Conservation (phyloP, 2,888 invertebrate species). For the Epinotia nisella region DNA sequence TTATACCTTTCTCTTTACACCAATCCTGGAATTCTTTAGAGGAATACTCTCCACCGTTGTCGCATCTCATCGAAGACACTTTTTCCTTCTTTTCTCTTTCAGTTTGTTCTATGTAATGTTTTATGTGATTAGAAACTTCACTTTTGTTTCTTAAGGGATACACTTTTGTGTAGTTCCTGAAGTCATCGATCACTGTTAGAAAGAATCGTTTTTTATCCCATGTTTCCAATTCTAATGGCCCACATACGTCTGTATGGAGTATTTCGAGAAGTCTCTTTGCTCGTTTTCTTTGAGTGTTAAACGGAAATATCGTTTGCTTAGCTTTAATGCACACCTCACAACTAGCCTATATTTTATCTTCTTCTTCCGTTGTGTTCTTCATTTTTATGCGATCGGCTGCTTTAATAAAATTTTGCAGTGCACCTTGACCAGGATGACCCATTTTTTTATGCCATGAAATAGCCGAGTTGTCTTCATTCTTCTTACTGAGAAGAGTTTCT, state of each 20-base stretch:
- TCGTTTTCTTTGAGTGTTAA: constrained; percentile 1
- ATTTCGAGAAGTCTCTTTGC: no score
- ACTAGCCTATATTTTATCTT: background rate
- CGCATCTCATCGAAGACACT: background rate
- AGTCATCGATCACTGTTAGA: background rate
- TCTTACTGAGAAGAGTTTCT: no score
- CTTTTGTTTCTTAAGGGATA: background rate
- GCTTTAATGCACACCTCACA: constrained; percentile 8
- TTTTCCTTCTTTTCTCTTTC: constrained; percentile 4
- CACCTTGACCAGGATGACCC: no score
- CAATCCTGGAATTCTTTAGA: constrained; percentile 3
- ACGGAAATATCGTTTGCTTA: constrained; percentile 6
- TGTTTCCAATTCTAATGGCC: background rate
- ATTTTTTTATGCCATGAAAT: no score
- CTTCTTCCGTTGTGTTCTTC: background rate
- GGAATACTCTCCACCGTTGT: constrained; percentile 1
- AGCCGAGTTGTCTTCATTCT: no score
- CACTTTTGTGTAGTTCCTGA: constrained; percentile 3
- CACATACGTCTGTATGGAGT: background rate
- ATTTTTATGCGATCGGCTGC: no score
- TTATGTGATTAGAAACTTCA: background rate
- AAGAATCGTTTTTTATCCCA: constrained; percentile 1
- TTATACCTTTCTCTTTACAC: background rate
- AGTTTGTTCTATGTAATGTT: constrained; percentile 5
- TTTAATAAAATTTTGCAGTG: no score